A percentile compares a stretch with the other conserved stretches of the same genome.
phyloP scores from a whole-genome alignment of 2,888 invertebrate genomes.

The Lamproptera curius region DNA sequence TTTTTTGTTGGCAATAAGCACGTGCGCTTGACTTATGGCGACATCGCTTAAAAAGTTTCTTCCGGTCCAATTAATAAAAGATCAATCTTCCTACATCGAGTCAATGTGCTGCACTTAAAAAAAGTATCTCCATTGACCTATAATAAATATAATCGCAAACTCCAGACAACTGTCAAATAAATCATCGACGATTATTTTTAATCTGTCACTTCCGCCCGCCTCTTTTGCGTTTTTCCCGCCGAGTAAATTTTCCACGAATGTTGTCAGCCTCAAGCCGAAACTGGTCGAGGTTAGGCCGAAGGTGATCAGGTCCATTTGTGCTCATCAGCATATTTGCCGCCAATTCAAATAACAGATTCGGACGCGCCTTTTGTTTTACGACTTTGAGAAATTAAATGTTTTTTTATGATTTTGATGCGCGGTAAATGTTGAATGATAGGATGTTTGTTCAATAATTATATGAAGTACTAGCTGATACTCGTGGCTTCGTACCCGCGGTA shows the following conservation, averaged over 20 bases:
- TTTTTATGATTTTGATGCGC: too few species aligned
- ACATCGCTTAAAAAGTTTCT: too few species aligned
- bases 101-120: neutral
- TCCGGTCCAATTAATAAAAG: too few species aligned
- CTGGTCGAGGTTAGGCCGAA: slow-evolving; percentile 6
- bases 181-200: neutral
- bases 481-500: too few species aligned
- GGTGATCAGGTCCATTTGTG: slow-evolving; percentile 10
- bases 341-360: neutral
- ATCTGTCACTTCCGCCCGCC: slow-evolving; percentile 1
- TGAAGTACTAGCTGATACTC: too few species aligned
- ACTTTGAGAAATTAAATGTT: too few species aligned
- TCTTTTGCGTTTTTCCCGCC: slow-evolving; percentile 9
- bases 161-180: neutral
- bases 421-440: too few species aligned
- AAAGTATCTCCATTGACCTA: slow-evolving; percentile 1
- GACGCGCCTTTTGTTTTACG: too few species aligned
- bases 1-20: too few species aligned
- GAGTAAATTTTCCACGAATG: neutral
- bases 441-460: too few species aligned
- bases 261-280: slow-evolving; percentile 1
- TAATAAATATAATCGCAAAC: too few species aligned
- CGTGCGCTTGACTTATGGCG: too few species aligned
- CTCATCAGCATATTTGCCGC: neutral
- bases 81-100: neutral